Evolutionary conservation across 1,140 invertebrate genomes (phyloP).

Genomic region (Cydia fagiglandana): DNA sequence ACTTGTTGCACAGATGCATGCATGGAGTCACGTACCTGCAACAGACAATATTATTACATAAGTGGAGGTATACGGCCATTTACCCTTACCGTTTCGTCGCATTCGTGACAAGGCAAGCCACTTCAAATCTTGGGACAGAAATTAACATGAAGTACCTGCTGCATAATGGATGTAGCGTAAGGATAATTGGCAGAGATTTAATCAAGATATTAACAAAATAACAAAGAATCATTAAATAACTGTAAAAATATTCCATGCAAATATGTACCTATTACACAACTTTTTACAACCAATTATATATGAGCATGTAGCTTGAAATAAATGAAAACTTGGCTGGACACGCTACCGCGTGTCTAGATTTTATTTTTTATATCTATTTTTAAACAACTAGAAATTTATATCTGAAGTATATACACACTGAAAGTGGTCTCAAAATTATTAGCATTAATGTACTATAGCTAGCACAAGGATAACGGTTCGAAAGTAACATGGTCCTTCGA

Average conservation of each 20-base stretch:
- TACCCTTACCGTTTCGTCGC: not conserved
- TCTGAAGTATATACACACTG: not conserved
- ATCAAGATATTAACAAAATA: too few species aligned
- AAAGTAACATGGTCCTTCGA: slow-evolving; percentile 18
- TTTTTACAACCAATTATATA: too few species aligned
- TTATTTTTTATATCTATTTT: too few species aligned
- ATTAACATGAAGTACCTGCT: not conserved
- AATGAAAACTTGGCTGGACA: too few species aligned
- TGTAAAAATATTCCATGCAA: too few species aligned
- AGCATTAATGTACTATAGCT: not conserved
- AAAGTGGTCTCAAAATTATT: not conserved
- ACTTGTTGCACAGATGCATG: not conserved
- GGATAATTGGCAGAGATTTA: too few species aligned
- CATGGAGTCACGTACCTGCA: slow-evolving; percentile 11
- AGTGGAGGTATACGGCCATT: not conserved
- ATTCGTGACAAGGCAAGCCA: not conserved
- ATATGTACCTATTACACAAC: too few species aligned
- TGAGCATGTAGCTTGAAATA: too few species aligned
- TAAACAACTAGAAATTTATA: too few species aligned
- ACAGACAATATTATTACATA: slow-evolving; percentile 12
- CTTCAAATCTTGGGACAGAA: not conserved
- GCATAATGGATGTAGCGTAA: not conserved
- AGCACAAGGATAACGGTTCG: not conserved
- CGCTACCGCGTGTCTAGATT: too few species aligned
- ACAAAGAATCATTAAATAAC: too few species aligned